Evolutionary conservation across 1,140 invertebrate species (phyloP), one percentile per base, ranked within the genome.

Genomic region (Mactra quadrangularis): DNA sequence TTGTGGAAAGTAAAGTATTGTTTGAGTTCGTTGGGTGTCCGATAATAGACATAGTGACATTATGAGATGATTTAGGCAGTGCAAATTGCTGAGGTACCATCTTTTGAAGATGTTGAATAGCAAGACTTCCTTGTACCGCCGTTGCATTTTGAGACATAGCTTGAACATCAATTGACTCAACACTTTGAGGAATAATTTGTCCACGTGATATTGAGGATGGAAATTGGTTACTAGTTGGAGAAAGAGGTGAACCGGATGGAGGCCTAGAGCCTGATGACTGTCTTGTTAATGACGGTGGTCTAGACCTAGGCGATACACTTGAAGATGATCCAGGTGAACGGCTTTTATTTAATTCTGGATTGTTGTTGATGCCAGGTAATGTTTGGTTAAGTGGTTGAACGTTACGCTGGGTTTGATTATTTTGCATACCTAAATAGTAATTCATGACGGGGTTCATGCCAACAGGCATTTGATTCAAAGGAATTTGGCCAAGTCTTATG

Each of bases 91-190:
- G 76, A 3, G 50, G 38, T 22, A 19, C 52, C 76, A 78, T 78
- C 13, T n/a, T 66, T 31, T 78, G 76, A 22, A 78, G 66, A 0
- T 78, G 74, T 52, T 76, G 74, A n/a, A 62, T 22, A 29, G 70
- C 70, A 25, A 25, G 70, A 19, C 70, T 45, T 55, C 64, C 64
- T 47, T 68, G 47, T 25, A 50, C 7, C 15, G 35, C 2, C 25
- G 64, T 38, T 27, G 15, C 0, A 29, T 55, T 45, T 2, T 31
- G 45, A 1, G 50, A 29, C 1, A 53, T 31, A 27, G 45, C 25
- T n/a, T n/a, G n/a, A 45, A 41, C n/a, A 17, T 41, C n/a, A n/a
- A 70, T 15, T n/a, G 33, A 22, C 19, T 50, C 59, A 47, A 31
- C 59, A 64, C 25, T 41, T 7, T 38, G 29, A 29, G 74, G 27